phyloP scores from a whole-genome alignment of 2,888 invertebrate species.

The Nebria salina region DNA sequence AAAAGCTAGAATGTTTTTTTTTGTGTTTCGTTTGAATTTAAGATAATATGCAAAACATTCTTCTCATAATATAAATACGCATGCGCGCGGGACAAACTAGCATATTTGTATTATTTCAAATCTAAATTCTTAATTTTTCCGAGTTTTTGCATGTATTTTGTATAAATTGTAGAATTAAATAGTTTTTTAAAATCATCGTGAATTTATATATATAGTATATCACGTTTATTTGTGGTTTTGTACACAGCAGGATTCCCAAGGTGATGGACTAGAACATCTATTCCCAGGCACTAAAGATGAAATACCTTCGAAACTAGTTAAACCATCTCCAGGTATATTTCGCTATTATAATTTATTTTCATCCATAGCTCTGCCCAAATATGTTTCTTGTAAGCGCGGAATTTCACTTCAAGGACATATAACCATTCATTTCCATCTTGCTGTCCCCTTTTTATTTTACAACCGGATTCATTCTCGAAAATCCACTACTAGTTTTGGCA shows the following conservation, averaged over 20 bases:
- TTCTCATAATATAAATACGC: no score
- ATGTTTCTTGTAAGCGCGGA: background rate
- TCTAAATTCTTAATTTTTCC: no score
- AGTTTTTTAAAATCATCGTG: background rate
- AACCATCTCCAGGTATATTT: conserved; percentile 73
- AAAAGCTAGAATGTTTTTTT: no score
- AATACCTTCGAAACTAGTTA: conserved; percentile 70
- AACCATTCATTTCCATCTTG: background rate
- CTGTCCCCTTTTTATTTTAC: conserved; percentile 21
- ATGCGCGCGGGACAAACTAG: no score
- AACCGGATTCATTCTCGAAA: conserved; percentile 35
- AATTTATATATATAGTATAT: background rate
- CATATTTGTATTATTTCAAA: no score
- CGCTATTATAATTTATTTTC: background rate
- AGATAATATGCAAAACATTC: no score
- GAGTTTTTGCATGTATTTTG: no score
- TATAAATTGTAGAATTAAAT: no score
- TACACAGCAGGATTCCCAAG: conserved; percentile 62
- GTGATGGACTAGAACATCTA: conserved; percentile 70
- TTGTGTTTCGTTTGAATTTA: no score
- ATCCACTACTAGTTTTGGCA: conserved; percentile 3
- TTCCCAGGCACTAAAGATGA: conserved; percentile 64
- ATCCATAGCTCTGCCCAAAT: background rate
- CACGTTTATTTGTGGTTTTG: background rate
- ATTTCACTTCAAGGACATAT: conserved; percentile 28